Percentiles rank a stretch among this genome's conserved stretches.
Evolutionary conservation across 1,140 invertebrate genomes (phyloP).

Genomic region (Cyrtorhinus lividipennis): DNA sequence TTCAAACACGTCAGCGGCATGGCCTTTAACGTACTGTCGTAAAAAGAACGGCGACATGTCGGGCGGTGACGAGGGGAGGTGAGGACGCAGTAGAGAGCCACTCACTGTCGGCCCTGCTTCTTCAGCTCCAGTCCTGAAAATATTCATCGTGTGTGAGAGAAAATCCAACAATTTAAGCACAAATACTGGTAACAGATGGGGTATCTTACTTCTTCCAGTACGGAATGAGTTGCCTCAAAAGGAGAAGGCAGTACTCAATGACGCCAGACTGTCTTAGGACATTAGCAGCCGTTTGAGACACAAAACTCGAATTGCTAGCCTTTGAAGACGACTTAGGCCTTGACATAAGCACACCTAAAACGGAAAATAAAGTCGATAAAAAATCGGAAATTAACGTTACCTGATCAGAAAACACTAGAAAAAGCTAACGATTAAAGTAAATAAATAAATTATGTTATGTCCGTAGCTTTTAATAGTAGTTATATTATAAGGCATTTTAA

Average conservation of each 20-base stretch:
- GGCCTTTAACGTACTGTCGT: conserved; percentile 79
- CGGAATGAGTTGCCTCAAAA: conserved; percentile 61
- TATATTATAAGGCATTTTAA: too few species aligned
- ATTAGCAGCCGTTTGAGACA: conserved; percentile 58
- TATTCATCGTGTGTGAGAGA: too few species aligned
- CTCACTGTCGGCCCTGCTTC: conserved; percentile 35
- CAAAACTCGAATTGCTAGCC: conserved; percentile 48
- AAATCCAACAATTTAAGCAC: too few species aligned
- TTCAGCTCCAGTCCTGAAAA: conserved; percentile 34
- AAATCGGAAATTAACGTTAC: too few species aligned
- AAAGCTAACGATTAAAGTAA: too few species aligned
- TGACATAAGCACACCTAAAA: conserved; percentile 57
- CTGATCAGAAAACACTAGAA: too few species aligned
- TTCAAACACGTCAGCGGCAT: conserved; percentile 83
- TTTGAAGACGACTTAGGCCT: conserved; percentile 44
- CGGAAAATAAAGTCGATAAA: too few species aligned
- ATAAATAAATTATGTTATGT: too few species aligned
- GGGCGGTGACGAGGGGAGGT: conserved; percentile 60
- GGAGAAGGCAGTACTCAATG: conserved; percentile 64
- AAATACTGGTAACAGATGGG: background rate
- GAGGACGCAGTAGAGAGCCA: conserved; percentile 59
- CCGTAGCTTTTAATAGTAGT: too few species aligned
- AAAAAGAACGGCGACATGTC: conserved; percentile 95
- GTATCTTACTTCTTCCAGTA: conserved; percentile 57
- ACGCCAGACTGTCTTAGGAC: conserved; percentile 62